Conservation (phyloP, 2,113 vertebrate species). For the Mastomys coucha region DNA sequence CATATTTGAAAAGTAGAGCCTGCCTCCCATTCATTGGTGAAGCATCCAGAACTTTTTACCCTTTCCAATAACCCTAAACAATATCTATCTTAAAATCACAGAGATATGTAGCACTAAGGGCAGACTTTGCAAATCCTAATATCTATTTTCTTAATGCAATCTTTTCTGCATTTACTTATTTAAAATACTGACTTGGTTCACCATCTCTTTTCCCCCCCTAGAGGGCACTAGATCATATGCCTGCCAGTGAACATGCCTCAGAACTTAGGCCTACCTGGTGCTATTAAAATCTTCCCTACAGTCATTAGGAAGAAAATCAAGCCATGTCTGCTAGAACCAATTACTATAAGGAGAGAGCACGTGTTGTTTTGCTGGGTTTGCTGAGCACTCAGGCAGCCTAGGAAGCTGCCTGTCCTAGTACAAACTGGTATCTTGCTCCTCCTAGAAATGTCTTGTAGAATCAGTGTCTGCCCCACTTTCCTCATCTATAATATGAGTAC, state of each 20-base stretch:
- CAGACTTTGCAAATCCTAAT: background rate
- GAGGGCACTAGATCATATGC: slow-evolving; percentile 69
- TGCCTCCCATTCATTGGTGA: background rate
- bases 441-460: background rate
- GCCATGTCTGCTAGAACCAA: background rate
- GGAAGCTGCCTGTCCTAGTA: background rate
- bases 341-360: background rate
- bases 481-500: slow-evolving; percentile 21
- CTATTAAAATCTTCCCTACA: background rate
- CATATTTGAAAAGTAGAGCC: background rate
- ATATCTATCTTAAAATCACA: background rate
- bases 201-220: slow-evolving; percentile 49
- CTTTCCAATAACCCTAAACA: background rate
- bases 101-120: background rate
- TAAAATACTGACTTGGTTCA: background rate
- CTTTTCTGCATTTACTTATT: background rate
- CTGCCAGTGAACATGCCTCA: background rate
- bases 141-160: background rate
- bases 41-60: background rate
- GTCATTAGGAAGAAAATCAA: slow-evolving; percentile 18
- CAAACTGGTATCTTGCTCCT: background rate
- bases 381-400: background rate
- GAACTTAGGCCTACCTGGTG: slow-evolving; percentile 26
- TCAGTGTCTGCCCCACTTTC: background rate
- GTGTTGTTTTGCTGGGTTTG: background rate